Evolutionary conservation across 2,888 invertebrate genomes (phyloP).

Genomic region (Lasioglossum oenotherae): DNA sequence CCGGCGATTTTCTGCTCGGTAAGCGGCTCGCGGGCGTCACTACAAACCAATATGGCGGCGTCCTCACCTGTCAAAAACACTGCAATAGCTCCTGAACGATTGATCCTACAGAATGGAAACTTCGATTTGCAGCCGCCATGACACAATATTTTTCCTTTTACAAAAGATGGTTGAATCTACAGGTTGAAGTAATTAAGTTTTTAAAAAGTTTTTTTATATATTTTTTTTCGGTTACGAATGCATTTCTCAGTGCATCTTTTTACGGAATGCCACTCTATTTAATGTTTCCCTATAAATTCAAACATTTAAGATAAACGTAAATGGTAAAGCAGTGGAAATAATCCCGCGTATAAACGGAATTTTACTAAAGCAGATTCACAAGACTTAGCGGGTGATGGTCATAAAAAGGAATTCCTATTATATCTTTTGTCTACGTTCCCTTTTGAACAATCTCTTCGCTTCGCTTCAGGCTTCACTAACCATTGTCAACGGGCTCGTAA

Average conservation of each 20-base stretch:
- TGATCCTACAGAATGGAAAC: too few relatives aligned
- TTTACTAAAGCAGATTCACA: background rate
- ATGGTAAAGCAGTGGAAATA: background rate
- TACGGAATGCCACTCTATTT: background rate
- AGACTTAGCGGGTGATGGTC: background rate
- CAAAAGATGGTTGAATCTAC: too few relatives aligned
- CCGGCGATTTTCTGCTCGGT: too few relatives aligned
- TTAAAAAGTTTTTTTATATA: too few relatives aligned
- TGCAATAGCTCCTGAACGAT: too few relatives aligned
- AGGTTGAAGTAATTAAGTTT: too few relatives aligned
- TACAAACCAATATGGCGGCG: too few relatives aligned
- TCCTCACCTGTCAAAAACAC: too few relatives aligned
- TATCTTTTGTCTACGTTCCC: background rate
- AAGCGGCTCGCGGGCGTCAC: too few relatives aligned
- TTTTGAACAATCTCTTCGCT: constrained; percentile 8
- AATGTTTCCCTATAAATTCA: background rate
- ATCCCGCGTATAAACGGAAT: background rate
- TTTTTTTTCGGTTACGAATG: background rate
- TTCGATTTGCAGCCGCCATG: too few relatives aligned
- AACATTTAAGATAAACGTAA: background rate
- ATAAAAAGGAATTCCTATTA: constrained; percentile 1
- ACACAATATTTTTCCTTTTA: too few relatives aligned
- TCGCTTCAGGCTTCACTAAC: background rate
- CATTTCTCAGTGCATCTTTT: background rate
- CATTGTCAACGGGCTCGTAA: background rate